Evolutionary conservation across 2,797 vertebrate species (phyloP).

Genomic region (Hyperoplus immaculatus): DNA sequence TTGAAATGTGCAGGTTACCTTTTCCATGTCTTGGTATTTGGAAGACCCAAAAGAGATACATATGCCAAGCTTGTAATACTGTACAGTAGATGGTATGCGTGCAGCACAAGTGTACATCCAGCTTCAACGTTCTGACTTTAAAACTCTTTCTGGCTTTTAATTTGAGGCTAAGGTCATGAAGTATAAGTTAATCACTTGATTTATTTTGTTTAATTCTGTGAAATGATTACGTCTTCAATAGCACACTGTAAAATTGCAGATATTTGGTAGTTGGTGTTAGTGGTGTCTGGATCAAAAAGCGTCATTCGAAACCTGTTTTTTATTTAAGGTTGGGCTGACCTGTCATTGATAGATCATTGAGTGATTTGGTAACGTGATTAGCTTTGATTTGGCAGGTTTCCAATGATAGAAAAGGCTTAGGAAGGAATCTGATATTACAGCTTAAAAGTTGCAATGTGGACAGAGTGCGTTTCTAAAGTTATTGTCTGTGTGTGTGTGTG

Average conservation of each 20-base stretch:
- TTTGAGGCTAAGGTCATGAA: not conserved
- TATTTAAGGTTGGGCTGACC: not conserved
- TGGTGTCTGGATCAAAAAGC: no score
- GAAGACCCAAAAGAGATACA: not conserved
- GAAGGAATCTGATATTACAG: not conserved
- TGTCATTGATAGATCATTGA: no score
- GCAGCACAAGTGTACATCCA: not conserved
- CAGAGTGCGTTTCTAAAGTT: no score
- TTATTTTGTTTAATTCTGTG: not conserved
- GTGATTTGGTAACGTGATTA: not conserved
- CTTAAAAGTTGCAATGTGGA: no score
- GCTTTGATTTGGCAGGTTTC: not conserved
- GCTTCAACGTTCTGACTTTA: not conserved
- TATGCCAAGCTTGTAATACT: fast-evolving
- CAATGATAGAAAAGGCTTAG: not conserved
- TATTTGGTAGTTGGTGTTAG: not conserved
- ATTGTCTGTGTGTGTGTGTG: not conserved
- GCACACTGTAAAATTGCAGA: no score
- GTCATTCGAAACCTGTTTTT: not conserved
- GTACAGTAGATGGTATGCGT: not conserved
- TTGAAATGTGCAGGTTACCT: not conserved
- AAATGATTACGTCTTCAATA: not conserved
- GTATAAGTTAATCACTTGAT: no score
- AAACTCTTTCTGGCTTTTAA: not conserved
- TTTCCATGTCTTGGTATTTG: not conserved